These are phyloP conservation scores for Acleris cristana DNA, from an alignment of 2,888 invertebrate species.

Conservation along the genomic window DNA sequence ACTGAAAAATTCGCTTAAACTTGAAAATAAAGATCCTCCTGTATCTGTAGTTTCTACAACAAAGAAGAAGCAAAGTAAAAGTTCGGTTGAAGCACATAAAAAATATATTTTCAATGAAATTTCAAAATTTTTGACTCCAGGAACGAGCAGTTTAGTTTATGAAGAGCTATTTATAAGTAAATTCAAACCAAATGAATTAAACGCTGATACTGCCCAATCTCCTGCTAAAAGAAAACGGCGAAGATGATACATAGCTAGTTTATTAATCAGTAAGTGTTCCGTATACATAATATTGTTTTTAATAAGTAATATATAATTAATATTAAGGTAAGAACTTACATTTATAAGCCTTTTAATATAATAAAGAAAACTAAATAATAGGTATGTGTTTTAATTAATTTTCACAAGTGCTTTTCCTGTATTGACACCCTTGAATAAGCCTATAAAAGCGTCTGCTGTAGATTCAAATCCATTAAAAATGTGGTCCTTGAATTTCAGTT, in stretches of 20 bases:
- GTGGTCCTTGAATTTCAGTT: conserved; percentile 86
- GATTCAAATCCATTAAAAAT: conserved; percentile 87
- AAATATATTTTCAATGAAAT: conserved; percentile 68
- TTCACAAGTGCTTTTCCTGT: conserved; percentile 87
- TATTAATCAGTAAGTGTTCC: conserved; percentile 13
- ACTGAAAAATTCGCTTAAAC: conserved; percentile 52
- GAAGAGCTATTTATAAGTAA: conserved; percentile 74
- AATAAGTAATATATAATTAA: background rate
- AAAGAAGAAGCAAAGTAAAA: conserved; percentile 31
- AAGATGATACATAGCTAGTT: conserved; percentile 46
- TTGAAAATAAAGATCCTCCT: conserved; percentile 44
- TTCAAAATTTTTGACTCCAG: conserved; percentile 67
- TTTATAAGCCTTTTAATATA: too few species aligned
- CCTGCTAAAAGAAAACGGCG: conserved; percentile 52
- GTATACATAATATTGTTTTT: conserved; percentile 6
- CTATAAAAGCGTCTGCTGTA: conserved; percentile 85
- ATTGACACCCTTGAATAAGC: conserved; percentile 85
- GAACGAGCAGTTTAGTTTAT: conserved; percentile 64
- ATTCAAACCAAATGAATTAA: conserved; percentile 43
- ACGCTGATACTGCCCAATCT: conserved; percentile 31
- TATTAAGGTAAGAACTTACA: too few species aligned
- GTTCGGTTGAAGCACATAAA: conserved; percentile 55
- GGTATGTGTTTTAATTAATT: conserved; percentile 54
- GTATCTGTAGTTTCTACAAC: conserved; percentile 54
- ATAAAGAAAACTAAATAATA: too few species aligned